phyloP scores from a whole-genome alignment of 1,140 invertebrate species.

The Leptinotarsa texana region DNA sequence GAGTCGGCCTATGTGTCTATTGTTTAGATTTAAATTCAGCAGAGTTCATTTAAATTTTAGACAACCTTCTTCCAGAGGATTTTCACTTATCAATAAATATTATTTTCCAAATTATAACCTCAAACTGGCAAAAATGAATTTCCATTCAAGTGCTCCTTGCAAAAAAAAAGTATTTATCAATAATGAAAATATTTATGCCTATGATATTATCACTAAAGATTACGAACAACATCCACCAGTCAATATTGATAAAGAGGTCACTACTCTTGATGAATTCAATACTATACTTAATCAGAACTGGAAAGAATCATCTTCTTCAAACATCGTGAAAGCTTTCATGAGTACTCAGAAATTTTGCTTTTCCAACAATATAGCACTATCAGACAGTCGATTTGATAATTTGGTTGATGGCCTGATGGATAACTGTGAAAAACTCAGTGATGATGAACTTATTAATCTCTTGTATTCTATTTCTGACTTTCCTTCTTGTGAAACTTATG shows the following conservation, averaged over 20 bases:
- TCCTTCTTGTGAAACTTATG: constrained; percentile 50
- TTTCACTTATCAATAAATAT: no score
- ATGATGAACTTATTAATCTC: constrained; percentile 55
- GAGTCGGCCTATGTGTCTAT: no score
- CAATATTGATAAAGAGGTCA: constrained; percentile 2
- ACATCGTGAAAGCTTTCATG: constrained; percentile 54
- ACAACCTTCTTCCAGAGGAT: no score
- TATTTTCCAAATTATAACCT: not conserved
- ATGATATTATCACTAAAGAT: constrained; percentile 20
- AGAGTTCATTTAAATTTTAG: no score
- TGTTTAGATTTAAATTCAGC: no score
- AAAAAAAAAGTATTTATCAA: constrained; percentile 19
- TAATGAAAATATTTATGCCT: constrained; percentile 26
- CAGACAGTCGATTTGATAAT: constrained; percentile 51
- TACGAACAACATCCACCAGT: not conserved
- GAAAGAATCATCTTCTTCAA: constrained; percentile 32
- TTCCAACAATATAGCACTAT: constrained; percentile 51
- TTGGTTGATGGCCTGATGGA: constrained; percentile 56
- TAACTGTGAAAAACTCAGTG: constrained; percentile 54
- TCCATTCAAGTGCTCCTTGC: not conserved
- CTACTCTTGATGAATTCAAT: constrained; percentile 35
- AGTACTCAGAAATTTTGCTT: constrained; percentile 52
- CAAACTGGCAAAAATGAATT: not conserved
- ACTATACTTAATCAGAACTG: constrained; percentile 42
- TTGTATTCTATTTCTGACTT: constrained; percentile 50